phyloP scores from a whole-genome alignment of 1,140 invertebrate genomes.

The Cephus cinctus region DNA sequence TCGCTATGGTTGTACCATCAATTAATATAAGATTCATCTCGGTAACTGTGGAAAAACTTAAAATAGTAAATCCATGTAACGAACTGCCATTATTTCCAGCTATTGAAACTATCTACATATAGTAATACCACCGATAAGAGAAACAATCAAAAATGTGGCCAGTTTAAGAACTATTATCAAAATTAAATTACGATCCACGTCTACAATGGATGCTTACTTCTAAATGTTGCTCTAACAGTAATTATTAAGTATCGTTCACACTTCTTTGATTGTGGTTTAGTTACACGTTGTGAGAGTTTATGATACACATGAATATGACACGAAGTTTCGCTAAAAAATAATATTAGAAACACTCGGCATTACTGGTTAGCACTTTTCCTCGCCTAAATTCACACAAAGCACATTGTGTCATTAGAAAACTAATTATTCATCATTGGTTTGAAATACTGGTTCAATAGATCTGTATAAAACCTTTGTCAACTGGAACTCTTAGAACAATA shows the following conservation, averaged over 20 bases:
- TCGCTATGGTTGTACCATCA: background rate
- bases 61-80: constrained; percentile 17
- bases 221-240: constrained; percentile 34
- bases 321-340: constrained; percentile 51
- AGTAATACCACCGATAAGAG: constrained; percentile 44
- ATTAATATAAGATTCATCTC: constrained; percentile 20
- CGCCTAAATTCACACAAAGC: constrained; percentile 47
- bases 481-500: constrained; percentile 53
- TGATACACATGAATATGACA: constrained; percentile 52
- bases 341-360: constrained; percentile 50
- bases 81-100: constrained; percentile 11
- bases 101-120: constrained; percentile 40
- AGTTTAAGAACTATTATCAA: constrained; percentile 20
- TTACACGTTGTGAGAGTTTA: constrained; percentile 45
- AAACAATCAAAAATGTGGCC: constrained; percentile 18
- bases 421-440: constrained; percentile 57
- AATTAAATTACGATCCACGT: constrained; percentile 44
- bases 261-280: constrained; percentile 45
- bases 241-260: constrained; percentile 40
- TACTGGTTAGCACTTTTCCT: constrained; percentile 51
- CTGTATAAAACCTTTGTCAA: constrained; percentile 54
- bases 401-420: constrained; percentile 52
- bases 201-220: constrained; percentile 29
- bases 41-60: constrained; percentile 37
- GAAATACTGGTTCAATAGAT: constrained; percentile 56